Percentiles rank a stretch among this genome's conserved stretches.
These are phyloP conservation scores for Streptopelia turtur DNA, from an alignment of 2,797 vertebrate species.

Conservation along the genomic window DNA sequence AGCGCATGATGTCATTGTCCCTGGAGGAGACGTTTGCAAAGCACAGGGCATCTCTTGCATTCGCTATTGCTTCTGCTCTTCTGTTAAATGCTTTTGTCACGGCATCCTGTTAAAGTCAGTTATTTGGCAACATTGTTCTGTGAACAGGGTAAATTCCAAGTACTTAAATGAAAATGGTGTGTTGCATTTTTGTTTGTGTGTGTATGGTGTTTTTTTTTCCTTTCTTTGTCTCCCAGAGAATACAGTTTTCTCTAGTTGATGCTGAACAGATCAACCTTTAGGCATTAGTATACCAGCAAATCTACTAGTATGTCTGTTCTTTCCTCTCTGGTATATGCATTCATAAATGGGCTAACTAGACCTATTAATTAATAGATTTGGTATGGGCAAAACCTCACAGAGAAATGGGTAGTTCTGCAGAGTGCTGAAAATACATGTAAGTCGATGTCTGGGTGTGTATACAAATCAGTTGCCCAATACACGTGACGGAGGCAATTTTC, in stretches of 20 bases:
- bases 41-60: background rate
- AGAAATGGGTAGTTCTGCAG: background rate
- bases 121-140: background rate
- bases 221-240: background rate
- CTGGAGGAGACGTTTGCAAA: background rate
- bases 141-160: background rate
- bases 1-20: constrained; percentile 63
- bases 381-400: background rate
- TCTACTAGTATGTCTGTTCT: background rate
- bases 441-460: background rate
- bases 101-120: background rate
- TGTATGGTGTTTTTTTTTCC: no score
- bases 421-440: background rate
- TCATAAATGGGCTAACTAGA: background rate
- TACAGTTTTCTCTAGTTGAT: background rate
- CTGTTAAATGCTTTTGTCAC: background rate
- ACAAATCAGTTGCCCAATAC: background rate
- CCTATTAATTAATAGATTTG: background rate
- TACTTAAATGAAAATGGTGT: background rate
- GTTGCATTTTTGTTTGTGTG: no score
- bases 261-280: background rate
- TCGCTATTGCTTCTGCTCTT: background rate
- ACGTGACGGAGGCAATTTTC: background rate
- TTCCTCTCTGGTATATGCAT: background rate
- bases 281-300: background rate